A percentile compares a stretch with the other conserved stretches of the same genome.
Conservation (phyloP, 2,113 vertebrate species). For the Pagrus major region DNA sequence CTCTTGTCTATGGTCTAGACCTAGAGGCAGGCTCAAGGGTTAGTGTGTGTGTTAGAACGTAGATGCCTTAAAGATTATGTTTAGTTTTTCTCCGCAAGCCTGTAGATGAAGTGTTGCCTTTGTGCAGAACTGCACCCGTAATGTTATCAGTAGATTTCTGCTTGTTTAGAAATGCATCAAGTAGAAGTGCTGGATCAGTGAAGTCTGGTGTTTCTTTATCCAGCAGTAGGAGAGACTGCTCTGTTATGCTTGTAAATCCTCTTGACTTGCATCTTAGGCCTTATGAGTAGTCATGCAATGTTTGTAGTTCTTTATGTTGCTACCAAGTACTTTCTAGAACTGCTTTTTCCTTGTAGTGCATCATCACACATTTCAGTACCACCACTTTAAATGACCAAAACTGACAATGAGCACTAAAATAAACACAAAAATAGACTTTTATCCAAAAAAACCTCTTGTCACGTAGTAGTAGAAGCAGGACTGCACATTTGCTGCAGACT, state of each 20-base stretch:
- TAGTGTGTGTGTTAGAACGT: slow-evolving; percentile 79
- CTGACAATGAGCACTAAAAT: neutral
- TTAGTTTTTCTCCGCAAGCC: neutral
- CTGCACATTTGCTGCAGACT: neutral
- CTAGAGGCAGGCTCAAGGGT: slow-evolving; percentile 90
- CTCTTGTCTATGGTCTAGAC: slow-evolving; percentile 81
- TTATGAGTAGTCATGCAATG: slow-evolving; percentile 1
- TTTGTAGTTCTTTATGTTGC: slow-evolving; percentile 29
- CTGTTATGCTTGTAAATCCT: slow-evolving; percentile 27
- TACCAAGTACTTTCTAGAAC: neutral
- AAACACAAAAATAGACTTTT: neutral
- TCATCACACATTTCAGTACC: neutral
- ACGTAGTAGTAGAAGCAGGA: neutral
- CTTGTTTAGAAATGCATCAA: slow-evolving; percentile 51
- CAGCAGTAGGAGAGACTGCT: neutral
- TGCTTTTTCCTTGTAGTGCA: neutral
- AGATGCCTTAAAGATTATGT: slow-evolving; percentile 10
- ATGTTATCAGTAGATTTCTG: slow-evolving; percentile 15
- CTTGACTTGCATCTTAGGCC: slow-evolving; percentile 11
- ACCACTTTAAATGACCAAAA: slow-evolving; percentile 6
- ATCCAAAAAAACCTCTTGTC: rapidly evolving
- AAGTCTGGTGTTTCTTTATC: neutral
- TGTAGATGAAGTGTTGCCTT: slow-evolving; percentile 10
- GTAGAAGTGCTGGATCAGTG: slow-evolving; percentile 14
- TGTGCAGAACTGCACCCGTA: slow-evolving; percentile 14